A percentile compares a stretch with the other conserved stretches of the same genome.
Evolutionary conservation across 2,888 invertebrate genomes (phyloP).

Genomic region (Gastrophysa polygoni): DNA sequence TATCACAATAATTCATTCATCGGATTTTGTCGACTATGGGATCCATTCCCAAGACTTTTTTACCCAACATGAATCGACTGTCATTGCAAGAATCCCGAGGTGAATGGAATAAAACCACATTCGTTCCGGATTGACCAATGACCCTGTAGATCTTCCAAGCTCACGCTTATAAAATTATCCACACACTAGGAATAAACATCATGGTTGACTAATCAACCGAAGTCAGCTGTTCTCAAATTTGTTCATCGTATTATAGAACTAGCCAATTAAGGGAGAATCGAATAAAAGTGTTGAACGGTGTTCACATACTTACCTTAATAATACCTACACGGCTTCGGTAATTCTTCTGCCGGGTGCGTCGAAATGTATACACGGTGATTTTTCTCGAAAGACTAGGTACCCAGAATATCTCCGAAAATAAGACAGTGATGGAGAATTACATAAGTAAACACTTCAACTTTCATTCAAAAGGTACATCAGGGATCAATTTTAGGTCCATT

Average conservation of each 20-base stretch:
- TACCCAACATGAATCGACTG: not conserved
- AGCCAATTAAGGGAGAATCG: not conserved
- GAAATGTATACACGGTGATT: not conserved
- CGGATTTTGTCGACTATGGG: not conserved
- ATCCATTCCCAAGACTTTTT: not conserved
- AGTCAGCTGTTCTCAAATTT: constrained; percentile 28
- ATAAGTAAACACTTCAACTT: too few species aligned
- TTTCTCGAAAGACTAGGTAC: too few species aligned
- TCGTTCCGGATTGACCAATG: constrained; percentile 18
- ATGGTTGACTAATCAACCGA: constrained; percentile 34
- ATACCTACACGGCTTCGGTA: too few species aligned
- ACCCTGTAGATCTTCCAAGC: constrained; percentile 25
- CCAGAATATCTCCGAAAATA: too few species aligned
- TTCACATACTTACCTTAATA: too few species aligned
- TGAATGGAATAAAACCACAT: not conserved
- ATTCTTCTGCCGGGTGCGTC: too few species aligned
- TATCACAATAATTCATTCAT: not conserved
- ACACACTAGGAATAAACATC: constrained; percentile 37
- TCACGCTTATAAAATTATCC: constrained; percentile 25
- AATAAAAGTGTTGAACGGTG: constrained; percentile 6
- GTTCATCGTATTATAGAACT: constrained; percentile 15
- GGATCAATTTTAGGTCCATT: too few species aligned
- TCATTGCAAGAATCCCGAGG: not conserved
- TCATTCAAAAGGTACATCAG: too few species aligned
- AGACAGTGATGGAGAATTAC: too few species aligned